Evolutionary conservation across 2,888 invertebrate genomes (phyloP).

Genomic region (Tridacna gigas): DNA sequence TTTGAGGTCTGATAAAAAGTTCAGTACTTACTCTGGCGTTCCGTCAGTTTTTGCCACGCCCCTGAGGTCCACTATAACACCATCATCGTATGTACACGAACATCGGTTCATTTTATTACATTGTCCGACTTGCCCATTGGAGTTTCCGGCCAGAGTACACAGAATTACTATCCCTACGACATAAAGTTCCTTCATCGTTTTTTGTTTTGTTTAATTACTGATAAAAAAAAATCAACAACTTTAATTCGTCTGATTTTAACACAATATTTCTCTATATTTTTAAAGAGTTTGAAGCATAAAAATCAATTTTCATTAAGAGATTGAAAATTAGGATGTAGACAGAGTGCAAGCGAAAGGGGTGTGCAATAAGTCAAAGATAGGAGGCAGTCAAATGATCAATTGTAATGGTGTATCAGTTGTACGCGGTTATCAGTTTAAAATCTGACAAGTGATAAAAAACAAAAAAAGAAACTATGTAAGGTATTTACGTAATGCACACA

Average conservation of each 20-base stretch:
- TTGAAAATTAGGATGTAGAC: too few species aligned
- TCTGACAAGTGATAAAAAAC: too few species aligned
- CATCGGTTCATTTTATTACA: conserved; percentile 39
- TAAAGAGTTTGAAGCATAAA: not conserved
- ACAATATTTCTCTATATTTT: not conserved
- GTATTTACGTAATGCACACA: too few species aligned
- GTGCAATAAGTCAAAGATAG: too few species aligned
- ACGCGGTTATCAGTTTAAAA: too few species aligned
- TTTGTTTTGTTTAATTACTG: not conserved
- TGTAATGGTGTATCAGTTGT: too few species aligned
- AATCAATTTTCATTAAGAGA: too few species aligned
- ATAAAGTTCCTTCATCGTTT: conserved; percentile 6
- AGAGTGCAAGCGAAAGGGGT: too few species aligned
- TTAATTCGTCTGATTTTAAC: not conserved
- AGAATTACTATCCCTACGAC: not conserved
- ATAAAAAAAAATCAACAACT: not conserved
- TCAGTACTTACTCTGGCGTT: conserved; percentile 40
- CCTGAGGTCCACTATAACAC: conserved; percentile 43
- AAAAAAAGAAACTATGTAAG: too few species aligned
- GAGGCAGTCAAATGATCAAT: too few species aligned
- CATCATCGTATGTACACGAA: conserved; percentile 54
- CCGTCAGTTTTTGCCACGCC: conserved; percentile 34
- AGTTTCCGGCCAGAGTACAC: not conserved
- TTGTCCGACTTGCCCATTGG: conserved; percentile 11
- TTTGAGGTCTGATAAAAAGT: not conserved